Base-by-base conservation (phyloP, 2,797 vertebrate species). In the Myotis findleyi region DNA sequence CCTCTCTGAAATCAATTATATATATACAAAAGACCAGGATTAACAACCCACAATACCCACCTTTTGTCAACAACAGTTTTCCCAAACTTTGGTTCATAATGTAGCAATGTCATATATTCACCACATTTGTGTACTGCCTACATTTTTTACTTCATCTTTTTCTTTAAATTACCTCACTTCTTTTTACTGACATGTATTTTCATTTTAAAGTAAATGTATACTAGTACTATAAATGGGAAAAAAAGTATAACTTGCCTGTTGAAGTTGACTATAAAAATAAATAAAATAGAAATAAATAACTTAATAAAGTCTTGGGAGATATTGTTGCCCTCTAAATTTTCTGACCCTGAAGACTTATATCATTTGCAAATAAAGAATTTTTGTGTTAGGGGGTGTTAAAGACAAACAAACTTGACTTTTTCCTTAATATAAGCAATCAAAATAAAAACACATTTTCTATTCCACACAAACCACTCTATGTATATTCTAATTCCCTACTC, bases 351-450 rank as follows among this genome's bases (percentile, higher is more conserved):
- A 59, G 8, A 12, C 13, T 49, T 7, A 64, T 27, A 23, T 69
- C 66, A 38, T 95, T 68, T 72, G n/a, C 16, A 77, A 93, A 94
- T 47, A 82, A 89, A 18, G 33, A 12, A 94, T 86, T 73, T 72
- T 57, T 51, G 30, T 47, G 1, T 30, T 38, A 36, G 4, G 20
- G 4, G 12, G 11, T 41, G 21, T 73, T 73, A 33, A 66, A 91
- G 51, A 77, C 41, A 77, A 38, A 47, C 11, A 86, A 82, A 49
- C 71, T 72, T 62, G 30, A 82, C 27, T 84, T 86, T 51, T 90
- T 55, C 21, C 18, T 76, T 59, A 49, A 77, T 53, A 41, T 23
- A 81, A 95, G 71, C 47, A 76, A 71, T 80, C 47, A 76, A 71
- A 92, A 44, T 16, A 79, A 76, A 44, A 23, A 68, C 4, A 57